Percentiles rank a stretch among this genome's conserved stretches.
phyloP scores from a whole-genome alignment of 2,113 vertebrate genomes.

The Colinus virginianus region DNA sequence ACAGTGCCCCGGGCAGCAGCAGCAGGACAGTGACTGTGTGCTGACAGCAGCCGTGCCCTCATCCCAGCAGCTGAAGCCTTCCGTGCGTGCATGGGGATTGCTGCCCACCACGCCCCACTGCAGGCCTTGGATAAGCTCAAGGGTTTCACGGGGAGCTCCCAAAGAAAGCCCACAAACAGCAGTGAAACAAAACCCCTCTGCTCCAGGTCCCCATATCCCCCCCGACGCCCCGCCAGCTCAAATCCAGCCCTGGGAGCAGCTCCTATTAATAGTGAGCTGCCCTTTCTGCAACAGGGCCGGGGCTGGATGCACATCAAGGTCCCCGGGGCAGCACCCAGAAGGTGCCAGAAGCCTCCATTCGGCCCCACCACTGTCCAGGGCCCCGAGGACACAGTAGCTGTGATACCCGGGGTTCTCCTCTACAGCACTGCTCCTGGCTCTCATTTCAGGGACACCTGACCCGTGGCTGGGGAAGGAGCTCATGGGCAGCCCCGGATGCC shows the following conservation, averaged over 20 bases:
- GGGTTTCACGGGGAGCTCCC: background rate
- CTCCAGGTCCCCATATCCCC: fast-evolving
- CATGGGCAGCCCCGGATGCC: background rate
- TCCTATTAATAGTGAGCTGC: constrained; percentile 9
- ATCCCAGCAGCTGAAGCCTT: fast-evolving
- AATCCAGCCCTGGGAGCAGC: background rate
- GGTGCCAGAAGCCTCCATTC: constrained; percentile 14
- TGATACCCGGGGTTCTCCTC: background rate
- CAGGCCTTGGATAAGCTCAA: background rate
- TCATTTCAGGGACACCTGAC: background rate
- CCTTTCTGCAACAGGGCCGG: background rate
- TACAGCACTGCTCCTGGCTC: background rate
- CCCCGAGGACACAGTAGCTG: fast-evolving
- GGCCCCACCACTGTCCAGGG: background rate
- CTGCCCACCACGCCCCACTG: fast-evolving
- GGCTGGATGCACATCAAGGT: background rate
- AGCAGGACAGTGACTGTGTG: fast-evolving
- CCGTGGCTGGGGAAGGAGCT: background rate
- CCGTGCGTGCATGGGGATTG: fast-evolving
- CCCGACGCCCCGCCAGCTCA: fast-evolving
- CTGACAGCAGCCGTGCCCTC: background rate
- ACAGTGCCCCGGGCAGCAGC: fast-evolving
- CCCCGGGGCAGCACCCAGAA: background rate
- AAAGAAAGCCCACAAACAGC: background rate
- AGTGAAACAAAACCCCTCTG: fast-evolving